phyloP scores from a whole-genome alignment of 2,888 invertebrate genomes.

The Fissipunctia ypsillon region DNA sequence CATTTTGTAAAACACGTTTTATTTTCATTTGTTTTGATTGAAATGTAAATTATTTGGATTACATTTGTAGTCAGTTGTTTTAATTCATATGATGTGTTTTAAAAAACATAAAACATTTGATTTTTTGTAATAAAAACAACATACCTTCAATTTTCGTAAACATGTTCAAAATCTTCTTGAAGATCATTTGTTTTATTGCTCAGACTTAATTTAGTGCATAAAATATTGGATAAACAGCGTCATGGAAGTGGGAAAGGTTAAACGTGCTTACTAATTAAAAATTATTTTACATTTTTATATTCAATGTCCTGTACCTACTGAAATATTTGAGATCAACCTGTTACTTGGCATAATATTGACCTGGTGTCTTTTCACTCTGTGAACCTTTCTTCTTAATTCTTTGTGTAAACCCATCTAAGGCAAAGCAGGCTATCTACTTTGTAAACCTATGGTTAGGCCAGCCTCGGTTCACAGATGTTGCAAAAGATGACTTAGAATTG shows the following conservation, averaged over 20 bases:
- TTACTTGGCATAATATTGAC: neutral
- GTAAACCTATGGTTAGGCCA: neutral
- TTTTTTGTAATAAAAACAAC: neutral
- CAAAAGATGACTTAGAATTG: too few species aligned
- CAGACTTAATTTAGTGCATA: neutral
- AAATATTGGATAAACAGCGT: neutral
- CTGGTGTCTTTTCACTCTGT: neutral
- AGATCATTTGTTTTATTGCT: neutral
- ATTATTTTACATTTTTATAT: neutral
- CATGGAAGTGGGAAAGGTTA: neutral
- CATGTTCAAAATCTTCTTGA: neutral
- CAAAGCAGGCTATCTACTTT: neutral
- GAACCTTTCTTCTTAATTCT: neutral
- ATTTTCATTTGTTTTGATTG: conserved; percentile 1
- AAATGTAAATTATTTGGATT: neutral
- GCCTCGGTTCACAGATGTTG: too few species aligned
- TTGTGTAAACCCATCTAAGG: too few species aligned
- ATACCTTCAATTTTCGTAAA: conserved; percentile 10
- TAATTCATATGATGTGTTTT: too few species aligned
- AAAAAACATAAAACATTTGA: neutral
- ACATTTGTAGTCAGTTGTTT: neutral
- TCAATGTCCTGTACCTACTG: neutral
- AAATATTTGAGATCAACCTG: neutral
- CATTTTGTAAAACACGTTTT: neutral
- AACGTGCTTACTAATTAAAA: too few species aligned